Base-by-base conservation (phyloP, 2,113 vertebrate genomes). In the Craseonycteris thonglongyai region DNA sequence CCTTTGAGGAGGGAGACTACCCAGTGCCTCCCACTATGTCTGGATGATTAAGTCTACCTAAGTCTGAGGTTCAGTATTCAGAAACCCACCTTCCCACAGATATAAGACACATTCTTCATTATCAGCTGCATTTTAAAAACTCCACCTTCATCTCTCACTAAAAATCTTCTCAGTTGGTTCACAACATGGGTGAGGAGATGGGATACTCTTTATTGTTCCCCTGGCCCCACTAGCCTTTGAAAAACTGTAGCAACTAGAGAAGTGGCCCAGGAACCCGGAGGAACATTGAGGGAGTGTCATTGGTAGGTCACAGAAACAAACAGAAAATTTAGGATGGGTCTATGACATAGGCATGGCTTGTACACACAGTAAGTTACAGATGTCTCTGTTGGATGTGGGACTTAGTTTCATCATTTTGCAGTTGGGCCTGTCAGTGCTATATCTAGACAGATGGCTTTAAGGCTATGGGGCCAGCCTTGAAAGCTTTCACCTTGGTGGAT, bases 11-110 rank as follows among this genome's bases (percentile, higher is more conserved):
- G 13, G 6, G 13, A 72, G 24, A 30, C n/a, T 63, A n/a, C 24
- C 1, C 40, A 54, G 30, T 12, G 9, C 4, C 81, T n/a, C 28
- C 14, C 6, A 33, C 28, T 13, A 30, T 0, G 0, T 28, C n/a
- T 58, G 6, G 3, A 9, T 61, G 45, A 49, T 30, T 45, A 22
- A 63, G 18, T 19, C 42, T 72, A 10, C 68, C 19, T 35, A 54
- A 35, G 10, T 51, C 22, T 56, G 56, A 90, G 49, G 30, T 18
- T 82, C 54, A 24, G n/a, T 79, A 8, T 84, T 58, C 18, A 61
- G 76, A 82, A 83, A 69, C 18, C 18, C 7, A 35, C 42, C 51
- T 82, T 59, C 54, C 22, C 71, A 82, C 9, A 40, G 18, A 66
- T 61, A 79, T 0, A 90, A 78, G 26, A 15, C 35, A 87, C 15